phyloP scores from a whole-genome alignment of 1,140 invertebrate species.

The Coenobita brevimanus region DNA sequence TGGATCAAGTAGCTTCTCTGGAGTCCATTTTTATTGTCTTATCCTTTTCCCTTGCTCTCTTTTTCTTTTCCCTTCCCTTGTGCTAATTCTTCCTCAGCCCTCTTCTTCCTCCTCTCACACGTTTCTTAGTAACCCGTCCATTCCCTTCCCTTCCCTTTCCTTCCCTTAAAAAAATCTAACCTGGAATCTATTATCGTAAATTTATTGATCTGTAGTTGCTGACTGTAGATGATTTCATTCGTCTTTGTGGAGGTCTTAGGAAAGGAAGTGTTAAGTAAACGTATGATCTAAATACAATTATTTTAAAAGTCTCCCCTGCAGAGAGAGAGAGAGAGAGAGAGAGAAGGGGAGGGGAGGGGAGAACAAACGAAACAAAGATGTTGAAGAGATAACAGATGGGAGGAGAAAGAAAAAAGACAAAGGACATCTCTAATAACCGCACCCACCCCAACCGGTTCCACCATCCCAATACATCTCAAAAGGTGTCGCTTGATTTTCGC shows the following conservation, averaged over 20 bases:
- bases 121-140: background rate
- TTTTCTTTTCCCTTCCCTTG: conserved; percentile 3
- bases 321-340: background rate
- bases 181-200: no score
- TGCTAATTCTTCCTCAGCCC: background rate
- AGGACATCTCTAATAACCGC: no score
- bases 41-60: background rate
- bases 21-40: background rate
- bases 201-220: no score
- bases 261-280: background rate
- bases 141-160: conserved; percentile 1
- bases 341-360: background rate
- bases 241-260: background rate
- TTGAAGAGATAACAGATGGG: no score
- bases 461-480: no score
- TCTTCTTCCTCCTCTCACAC: background rate
- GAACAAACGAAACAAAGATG: no score
- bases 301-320: no score
- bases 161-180: background rate
- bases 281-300: no score
- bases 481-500: no score
- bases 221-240: background rate
- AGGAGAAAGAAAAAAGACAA: no score
- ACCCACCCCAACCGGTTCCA: no score
- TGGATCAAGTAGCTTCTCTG: background rate